Evolutionary conservation across 2,113 vertebrate species (phyloP).

Genomic region (Ictalurus punctatus): DNA sequence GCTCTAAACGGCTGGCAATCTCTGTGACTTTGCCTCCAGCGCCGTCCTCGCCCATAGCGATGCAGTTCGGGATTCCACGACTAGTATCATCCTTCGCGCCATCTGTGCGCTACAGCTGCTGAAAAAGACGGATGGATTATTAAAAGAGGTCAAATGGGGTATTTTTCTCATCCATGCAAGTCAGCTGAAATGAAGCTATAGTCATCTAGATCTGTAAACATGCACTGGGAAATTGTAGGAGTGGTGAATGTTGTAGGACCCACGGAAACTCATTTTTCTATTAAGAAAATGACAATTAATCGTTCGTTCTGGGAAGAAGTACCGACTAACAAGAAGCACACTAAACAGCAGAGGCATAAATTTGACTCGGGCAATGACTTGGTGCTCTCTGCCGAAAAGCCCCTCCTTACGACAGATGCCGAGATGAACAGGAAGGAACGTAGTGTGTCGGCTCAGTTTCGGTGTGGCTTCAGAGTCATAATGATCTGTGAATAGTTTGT

Average conservation of each 20-base stretch:
- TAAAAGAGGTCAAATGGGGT: neutral
- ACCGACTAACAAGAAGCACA: neutral
- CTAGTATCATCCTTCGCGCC: slow-evolving; percentile 27
- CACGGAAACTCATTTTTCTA: neutral
- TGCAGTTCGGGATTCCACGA: slow-evolving; percentile 10
- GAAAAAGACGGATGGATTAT: neutral
- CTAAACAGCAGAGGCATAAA: neutral
- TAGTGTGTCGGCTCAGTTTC: neutral
- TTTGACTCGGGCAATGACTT: neutral
- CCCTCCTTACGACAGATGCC: neutral
- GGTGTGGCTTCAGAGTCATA: neutral
- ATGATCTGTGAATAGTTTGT: neutral
- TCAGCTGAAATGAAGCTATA: neutral
- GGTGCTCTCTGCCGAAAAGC: neutral
- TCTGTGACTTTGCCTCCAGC: slow-evolving; percentile 16
- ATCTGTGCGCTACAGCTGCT: slow-evolving; percentile 52
- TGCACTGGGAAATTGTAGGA: neutral
- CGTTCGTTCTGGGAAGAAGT: neutral
- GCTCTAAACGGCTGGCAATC: slow-evolving; percentile 23
- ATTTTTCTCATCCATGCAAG: neutral
- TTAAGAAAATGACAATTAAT: neutral
- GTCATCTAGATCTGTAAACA: neutral
- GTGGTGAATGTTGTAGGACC: neutral
- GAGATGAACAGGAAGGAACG: too few species aligned
- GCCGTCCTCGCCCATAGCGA: slow-evolving; percentile 25